A percentile compares a stretch with the other conserved stretches of the same genome.
These are phyloP conservation scores for Muschampia plurimacula DNA, from an alignment of 2,888 invertebrate species.

Conservation along the genomic window DNA sequence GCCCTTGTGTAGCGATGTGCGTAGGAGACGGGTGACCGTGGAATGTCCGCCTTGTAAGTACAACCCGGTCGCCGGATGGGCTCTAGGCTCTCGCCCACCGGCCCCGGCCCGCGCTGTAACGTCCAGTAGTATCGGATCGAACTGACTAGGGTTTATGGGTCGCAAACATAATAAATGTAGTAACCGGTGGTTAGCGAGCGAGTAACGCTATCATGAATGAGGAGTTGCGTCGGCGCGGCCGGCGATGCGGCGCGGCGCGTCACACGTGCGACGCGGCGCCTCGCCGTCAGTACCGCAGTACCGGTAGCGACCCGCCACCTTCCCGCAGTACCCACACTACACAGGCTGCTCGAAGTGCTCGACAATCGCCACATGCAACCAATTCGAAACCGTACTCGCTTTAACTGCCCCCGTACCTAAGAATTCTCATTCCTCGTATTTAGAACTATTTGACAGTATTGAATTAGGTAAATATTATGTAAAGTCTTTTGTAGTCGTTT, in stretches of 20 bases:
- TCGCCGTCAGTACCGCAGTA: slow-evolving; percentile 38
- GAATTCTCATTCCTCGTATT: background rate
- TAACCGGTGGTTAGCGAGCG: slow-evolving; percentile 56
- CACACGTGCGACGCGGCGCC: slow-evolving; percentile 66
- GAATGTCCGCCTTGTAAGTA: slow-evolving; percentile 81
- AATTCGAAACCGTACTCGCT: background rate
- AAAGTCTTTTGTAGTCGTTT: too few species aligned
- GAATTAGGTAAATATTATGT: background rate
- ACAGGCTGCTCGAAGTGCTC: slow-evolving; percentile 39
- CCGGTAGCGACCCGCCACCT: background rate
- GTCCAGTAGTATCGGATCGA: slow-evolving; percentile 51
- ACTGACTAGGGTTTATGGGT: slow-evolving; percentile 57
- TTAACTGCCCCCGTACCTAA: background rate
- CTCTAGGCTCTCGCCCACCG: slow-evolving; percentile 54
- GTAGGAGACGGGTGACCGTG: slow-evolving; percentile 80
- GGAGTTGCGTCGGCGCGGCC: slow-evolving; percentile 50
- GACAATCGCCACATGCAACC: background rate
- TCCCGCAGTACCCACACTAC: slow-evolving; percentile 41
- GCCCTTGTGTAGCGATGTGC: slow-evolving; percentile 78
- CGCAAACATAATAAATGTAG: slow-evolving; percentile 55
- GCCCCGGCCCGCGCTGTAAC: slow-evolving; percentile 45
- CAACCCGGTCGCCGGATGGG: slow-evolving; percentile 65
- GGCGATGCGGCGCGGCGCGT: slow-evolving; percentile 48
- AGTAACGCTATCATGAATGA: slow-evolving; percentile 72
- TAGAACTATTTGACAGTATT: background rate